These are phyloP conservation scores for Ips typographus DNA, from an alignment of 1,140 invertebrate genomes.

Conservation along the genomic window DNA sequence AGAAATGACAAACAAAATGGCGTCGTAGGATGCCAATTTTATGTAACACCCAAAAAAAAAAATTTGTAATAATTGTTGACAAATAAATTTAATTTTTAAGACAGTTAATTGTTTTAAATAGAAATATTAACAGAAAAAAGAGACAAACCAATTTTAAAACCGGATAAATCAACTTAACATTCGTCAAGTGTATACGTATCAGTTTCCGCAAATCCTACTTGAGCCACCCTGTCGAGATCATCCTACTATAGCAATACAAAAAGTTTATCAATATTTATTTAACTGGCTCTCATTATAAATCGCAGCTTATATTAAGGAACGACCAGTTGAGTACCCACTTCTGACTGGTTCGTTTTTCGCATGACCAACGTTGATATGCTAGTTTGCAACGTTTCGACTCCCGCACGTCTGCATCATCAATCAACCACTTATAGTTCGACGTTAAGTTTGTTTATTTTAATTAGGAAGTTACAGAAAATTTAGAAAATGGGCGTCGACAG, in stretches of 20 bases:
- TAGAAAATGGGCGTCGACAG: conserved; percentile 8
- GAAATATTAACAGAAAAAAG: no score
- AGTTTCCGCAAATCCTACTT: no score
- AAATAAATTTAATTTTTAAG: no score
- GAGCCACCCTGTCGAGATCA: no score
- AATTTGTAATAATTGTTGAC: no score
- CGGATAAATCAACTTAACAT: no score
- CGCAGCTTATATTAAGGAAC: conserved; percentile 20
- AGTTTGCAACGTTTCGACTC: conserved; percentile 5
- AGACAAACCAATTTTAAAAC: no score
- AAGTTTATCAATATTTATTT: not conserved
- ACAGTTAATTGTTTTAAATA: no score
- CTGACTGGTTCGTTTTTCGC: not conserved
- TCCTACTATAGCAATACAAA: not conserved
- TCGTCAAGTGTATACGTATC: no score
- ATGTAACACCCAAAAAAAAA: no score
- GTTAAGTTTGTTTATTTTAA: conserved; percentile 16
- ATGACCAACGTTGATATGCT: conserved; percentile 12
- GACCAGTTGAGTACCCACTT: not conserved
- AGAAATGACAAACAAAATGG: no score
- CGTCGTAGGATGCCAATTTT: no score
- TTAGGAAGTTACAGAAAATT: conserved; percentile 16
- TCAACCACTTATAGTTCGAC: not conserved
- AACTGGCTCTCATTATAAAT: not conserved
- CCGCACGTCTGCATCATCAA: not conserved